Conservation (phyloP, 1,140 invertebrate species). For the Hylaeus anthracinus region DNA sequence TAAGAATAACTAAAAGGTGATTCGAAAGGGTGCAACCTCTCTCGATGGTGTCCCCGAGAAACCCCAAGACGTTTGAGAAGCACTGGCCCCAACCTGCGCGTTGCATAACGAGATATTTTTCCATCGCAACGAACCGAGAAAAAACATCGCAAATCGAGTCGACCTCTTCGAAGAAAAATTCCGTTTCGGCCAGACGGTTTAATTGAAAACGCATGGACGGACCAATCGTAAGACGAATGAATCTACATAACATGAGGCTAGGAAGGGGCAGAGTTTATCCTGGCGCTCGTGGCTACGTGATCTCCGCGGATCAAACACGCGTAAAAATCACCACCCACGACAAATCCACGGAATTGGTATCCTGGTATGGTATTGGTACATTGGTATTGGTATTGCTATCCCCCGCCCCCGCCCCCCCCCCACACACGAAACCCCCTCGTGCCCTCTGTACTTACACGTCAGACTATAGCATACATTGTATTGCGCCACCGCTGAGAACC, state of each 20-base stretch:
- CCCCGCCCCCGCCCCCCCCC: not conserved
- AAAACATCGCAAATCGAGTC: not conserved
- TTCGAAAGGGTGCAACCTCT: too few species aligned
- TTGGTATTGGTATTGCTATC: slow-evolving; percentile 43
- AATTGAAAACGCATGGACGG: not conserved
- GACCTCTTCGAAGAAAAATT: not conserved
- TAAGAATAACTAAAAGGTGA: too few species aligned
- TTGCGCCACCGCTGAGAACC: slow-evolving; percentile 64
- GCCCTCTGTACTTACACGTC: slow-evolving; percentile 8
- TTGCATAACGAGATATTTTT: not conserved
- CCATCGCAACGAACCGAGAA: not conserved
- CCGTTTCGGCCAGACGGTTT: too few species aligned
- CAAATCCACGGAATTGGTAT: slow-evolving; percentile 43
- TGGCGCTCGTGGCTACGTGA: not conserved
- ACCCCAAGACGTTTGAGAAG: too few species aligned
- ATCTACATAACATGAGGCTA: not conserved
- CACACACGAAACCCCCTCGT: not conserved
- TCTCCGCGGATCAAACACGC: not conserved
- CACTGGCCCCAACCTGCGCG: too few species aligned
- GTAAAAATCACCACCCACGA: slow-evolving; percentile 25
- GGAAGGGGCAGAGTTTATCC: not conserved
- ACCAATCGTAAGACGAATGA: not conserved
- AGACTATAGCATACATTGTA: slow-evolving; percentile 56
- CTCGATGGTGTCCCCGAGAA: too few species aligned
- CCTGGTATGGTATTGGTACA: too few species aligned